Base-by-base conservation (phyloP, 2,797 vertebrate genomes). In the Sebastes melanostomus region DNA sequence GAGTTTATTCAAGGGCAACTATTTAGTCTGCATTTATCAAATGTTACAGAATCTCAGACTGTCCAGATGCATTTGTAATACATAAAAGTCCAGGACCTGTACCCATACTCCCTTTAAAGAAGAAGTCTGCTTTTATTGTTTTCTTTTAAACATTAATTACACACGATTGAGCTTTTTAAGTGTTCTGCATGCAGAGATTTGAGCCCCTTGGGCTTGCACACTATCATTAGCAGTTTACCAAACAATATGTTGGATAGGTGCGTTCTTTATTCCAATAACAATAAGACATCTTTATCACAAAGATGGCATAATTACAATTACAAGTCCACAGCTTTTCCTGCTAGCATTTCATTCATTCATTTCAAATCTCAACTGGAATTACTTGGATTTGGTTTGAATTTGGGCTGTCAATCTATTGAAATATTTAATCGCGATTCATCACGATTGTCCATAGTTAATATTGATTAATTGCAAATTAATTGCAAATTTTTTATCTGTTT, bases 1-100 rank as follows among this genome's bases (percentile, higher is more conserved):
- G 58, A 78, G 65, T 87, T 82, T 82, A 82, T 85, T 86, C 80
- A 87, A 89, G 81, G 82, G 65, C 81, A 81, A 25, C 77, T 74
- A 80, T 88, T 81, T 83, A 66, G 34, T 74, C 55, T 65, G n/a
- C n/a, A 42, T 82, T 84, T 68, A 86, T 86, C 83, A 69, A 32
- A 71, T 56, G 38, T 54, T 76, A 63, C 46, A 69, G 70, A 24
- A 74, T 63, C 46, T 78, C 34, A 29, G n/a, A 70, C 66, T 79
- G 63, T 55, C 30, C 36, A 52, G 61, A 78, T 66, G 22, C 30
- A 79, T 85, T 79, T 75, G 5, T 76, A 65, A 67, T 30, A 36
- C 14, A 46, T 62, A 22, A 34, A 77, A 69, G 42, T 36, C 10
- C 36, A 69, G 22, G 32, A 46, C 24, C 4, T 72, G n/a, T 32